These are phyloP conservation scores for Oedothorax gibbosus DNA, from an alignment of 1,140 invertebrate species.

Conservation along the genomic window DNA sequence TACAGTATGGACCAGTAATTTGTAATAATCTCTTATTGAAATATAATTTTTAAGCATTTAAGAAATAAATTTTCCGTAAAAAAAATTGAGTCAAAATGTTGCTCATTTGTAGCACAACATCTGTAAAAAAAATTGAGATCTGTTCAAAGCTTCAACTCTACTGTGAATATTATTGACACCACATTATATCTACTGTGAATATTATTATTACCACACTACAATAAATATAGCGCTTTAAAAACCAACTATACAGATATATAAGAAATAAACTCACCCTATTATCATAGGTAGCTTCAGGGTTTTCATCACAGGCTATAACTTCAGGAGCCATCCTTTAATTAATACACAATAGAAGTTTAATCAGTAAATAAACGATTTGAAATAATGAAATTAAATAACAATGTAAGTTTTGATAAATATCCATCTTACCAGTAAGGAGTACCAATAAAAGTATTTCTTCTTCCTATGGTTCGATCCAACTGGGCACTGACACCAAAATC, in stretches of 20 bases:
- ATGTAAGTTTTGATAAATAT: not conserved
- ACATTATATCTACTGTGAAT: no score
- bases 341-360: conserved; percentile 71
- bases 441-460: conserved; percentile 99
- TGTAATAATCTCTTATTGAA: no score
- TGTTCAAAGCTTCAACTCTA: no score
- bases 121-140: no score
- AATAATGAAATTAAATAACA: not conserved
- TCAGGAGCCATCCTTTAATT: conserved; percentile 82
- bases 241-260: not conserved
- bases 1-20: no score
- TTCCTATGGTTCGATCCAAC: conserved; percentile 97
- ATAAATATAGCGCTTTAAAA: not conserved
- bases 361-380: not conserved
- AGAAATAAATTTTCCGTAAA: no score
- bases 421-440: conserved; percentile 92
- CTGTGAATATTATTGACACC: no score
- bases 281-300: conserved; percentile 99
- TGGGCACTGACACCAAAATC: conserved; percentile 99
- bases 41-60: no score
- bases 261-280: conserved; percentile 75
- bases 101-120: no score
- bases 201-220: no score
- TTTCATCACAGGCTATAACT: conserved; percentile 99
- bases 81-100: no score